Evolutionary conservation across 2,888 invertebrate genomes (phyloP), one percentile per base, ranked within the genome.

Genomic region (Lampropteryx suffumata): DNA sequence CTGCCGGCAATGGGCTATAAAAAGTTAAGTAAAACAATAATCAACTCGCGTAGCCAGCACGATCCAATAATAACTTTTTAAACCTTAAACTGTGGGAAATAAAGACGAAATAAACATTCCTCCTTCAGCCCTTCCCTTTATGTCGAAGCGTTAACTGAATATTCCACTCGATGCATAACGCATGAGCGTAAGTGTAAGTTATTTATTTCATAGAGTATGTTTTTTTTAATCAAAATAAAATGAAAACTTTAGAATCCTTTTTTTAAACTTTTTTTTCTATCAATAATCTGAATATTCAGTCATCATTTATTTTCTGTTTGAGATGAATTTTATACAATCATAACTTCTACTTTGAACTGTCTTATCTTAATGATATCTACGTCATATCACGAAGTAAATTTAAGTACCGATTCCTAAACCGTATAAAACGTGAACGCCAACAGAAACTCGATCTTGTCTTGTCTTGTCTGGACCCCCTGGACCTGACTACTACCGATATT

Each of bases 21-120:
- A 84, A 83, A 81, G 75, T 80, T 71, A 77, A 82, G 70, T 85
- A 78, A 83, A 84, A 84, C 83, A 84, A 82, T 82, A 82, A 80
- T 80, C 82, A 82, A 69, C 44, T 28, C 14, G 37, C 30, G 27
- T 27, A 17, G 21, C 41, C 39, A 35, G 32, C 39, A 36, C 35
- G 44, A 53, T 30, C 29, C 28, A 32, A 34, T 32, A 33, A 41
- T 44, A 30, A 40, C 24, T 44, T 39, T 46, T 29, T 50, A 44
- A 47, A 51, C 51, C 55, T 48, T 55, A 55, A 34, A 21, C 28
- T 34, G 34, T 2, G 12, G 26, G 17, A 8, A n/a, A 34, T 55
- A 55, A 48, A 51, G 55, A 51, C 32, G 50, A 50, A 47, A 50
- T 35, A 43, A 32, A 28, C 10, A 40, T 41, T 33, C 17, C 14